These are phyloP conservation scores for Marronus borbonicus DNA, from an alignment of 2,888 invertebrate genomes.

Conservation along the genomic window DNA sequence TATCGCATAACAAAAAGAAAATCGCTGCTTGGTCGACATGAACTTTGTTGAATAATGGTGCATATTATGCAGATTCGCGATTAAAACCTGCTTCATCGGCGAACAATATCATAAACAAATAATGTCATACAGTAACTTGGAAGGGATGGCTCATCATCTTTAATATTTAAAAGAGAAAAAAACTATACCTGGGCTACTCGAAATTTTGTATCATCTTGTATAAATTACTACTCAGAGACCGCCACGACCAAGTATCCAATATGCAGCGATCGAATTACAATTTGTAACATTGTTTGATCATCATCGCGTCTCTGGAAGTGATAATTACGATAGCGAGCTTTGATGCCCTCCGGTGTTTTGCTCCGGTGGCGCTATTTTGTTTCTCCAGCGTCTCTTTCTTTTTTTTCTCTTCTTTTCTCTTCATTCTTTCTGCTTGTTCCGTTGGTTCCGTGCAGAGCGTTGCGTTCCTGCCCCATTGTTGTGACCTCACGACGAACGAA, in stretches of 20 bases:
- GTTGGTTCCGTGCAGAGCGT: neutral
- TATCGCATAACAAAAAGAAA: too few relatives aligned
- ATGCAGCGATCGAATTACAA: slow-evolving; percentile 9
- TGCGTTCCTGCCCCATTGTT: neutral
- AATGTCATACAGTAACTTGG: too few relatives aligned
- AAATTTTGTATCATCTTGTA: too few relatives aligned
- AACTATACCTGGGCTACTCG: too few relatives aligned
- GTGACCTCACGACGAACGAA: slow-evolving; percentile 17
- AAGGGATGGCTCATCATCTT: too few relatives aligned
- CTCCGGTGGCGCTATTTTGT: neutral
- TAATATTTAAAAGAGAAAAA: too few relatives aligned
- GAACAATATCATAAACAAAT: too few relatives aligned
- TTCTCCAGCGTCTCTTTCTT: neutral
- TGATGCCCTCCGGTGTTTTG: too few relatives aligned
- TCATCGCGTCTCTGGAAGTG: neutral
- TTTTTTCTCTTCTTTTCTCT: neutral
- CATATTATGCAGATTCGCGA: too few relatives aligned
- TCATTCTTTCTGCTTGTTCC: neutral
- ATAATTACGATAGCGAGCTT: neutral
- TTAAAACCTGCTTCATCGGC: too few relatives aligned
- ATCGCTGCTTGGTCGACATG: too few relatives aligned
- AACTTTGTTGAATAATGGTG: too few relatives aligned
- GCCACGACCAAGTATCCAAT: neutral
- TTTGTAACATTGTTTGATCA: slow-evolving; percentile 23
- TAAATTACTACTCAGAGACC: neutral